Evolutionary conservation across 2,797 vertebrate genomes (phyloP).

Genomic region (Holocentrus rufus): DNA sequence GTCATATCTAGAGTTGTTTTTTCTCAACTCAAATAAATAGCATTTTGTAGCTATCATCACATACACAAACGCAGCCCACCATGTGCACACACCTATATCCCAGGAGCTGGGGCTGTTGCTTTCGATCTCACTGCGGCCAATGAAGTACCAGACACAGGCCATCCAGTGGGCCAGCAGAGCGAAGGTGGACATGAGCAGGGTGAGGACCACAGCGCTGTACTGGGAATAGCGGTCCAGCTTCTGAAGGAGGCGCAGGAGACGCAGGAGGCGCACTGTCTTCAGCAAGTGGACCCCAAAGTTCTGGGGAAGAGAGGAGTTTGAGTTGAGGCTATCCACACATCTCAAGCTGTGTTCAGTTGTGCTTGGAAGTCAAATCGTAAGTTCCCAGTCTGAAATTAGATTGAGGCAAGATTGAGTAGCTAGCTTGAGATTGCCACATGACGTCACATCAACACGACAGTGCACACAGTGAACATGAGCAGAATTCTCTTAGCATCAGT

Average conservation of each 20-base stretch:
- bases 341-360: no score
- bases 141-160: constrained; percentile 97
- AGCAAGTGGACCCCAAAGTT: constrained; percentile 92
- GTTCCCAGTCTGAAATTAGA: no score
- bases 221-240: constrained; percentile 97
- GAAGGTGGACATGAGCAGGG: constrained; percentile 94
- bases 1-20: no score
- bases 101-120: constrained; percentile 78
- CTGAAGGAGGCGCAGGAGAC: constrained; percentile 92
- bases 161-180: constrained; percentile 96
- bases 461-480: no score
- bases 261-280: constrained; percentile 93
- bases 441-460: no score
- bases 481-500: no score
- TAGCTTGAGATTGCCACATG: no score
- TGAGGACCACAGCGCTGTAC: constrained; percentile 96
- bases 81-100: constrained; percentile 72
- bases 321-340: neutral
- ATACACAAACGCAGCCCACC: neutral
- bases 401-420: no score
- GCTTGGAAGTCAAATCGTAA: no score
- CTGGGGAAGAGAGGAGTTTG: constrained; percentile 61
- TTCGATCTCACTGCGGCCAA: constrained; percentile 92
- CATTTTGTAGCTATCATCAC: no score
- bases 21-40: no score